Percentiles rank a stretch among this genome's conserved stretches.
These are phyloP conservation scores for Campoletis raptor DNA, from an alignment of 2,888 invertebrate genomes.

Conservation along the genomic window DNA sequence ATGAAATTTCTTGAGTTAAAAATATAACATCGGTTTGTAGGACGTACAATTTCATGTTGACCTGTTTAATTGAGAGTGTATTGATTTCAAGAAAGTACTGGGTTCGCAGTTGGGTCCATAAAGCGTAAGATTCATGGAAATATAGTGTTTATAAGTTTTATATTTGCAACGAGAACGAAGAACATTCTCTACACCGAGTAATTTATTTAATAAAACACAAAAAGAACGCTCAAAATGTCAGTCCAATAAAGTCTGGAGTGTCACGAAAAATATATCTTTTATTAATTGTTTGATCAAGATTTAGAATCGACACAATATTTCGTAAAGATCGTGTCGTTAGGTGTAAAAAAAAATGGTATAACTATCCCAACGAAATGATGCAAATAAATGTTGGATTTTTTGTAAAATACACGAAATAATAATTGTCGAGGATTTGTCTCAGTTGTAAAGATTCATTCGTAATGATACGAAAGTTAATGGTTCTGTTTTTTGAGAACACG, in stretches of 20 bases:
- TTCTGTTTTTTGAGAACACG: slow-evolving; percentile 14
- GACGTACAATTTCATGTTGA: neutral
- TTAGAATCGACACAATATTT: neutral
- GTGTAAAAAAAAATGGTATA: neutral
- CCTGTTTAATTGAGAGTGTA: neutral
- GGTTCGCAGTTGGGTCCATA: neutral
- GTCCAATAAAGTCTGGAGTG: no score
- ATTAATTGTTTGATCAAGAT: neutral
- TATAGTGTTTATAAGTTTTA: neutral
- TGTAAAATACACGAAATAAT: neutral
- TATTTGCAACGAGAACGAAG: neutral
- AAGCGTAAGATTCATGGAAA: neutral
- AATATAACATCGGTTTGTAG: neutral
- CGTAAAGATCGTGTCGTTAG: neutral
- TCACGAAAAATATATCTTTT: no score
- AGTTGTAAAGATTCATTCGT: neutral
- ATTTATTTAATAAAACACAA: neutral
- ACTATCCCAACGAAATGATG: no score
- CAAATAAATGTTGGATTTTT: neutral
- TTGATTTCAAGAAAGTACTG: neutral
- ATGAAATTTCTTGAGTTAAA: neutral
- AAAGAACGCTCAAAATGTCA: no score
- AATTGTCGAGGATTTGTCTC: neutral
- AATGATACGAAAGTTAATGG: neutral
- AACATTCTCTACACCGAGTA: neutral